Evolutionary conservation across 2,797 vertebrate genomes (phyloP), one percentile per base, ranked within the genome.

Genomic region (Ctenosaura bakeri): DNA sequence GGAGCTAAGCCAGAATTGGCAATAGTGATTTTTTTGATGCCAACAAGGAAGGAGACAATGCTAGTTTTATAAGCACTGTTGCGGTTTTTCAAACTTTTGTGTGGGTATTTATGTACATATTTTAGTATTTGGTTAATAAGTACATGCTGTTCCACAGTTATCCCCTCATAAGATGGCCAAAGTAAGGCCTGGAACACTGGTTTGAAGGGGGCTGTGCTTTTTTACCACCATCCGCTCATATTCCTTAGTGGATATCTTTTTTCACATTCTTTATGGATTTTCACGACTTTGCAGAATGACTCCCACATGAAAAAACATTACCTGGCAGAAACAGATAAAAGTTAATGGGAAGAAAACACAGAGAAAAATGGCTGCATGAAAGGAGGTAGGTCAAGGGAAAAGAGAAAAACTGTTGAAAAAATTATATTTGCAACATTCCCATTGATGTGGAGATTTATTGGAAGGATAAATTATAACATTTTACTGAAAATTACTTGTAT

Each of bases 231-330:
- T 90, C 89, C 89, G 77, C 88, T 91, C 84, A 88, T 88, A 46
- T 94, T 89, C 79, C 90, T 92, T 2, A 22, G 91, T 91, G 88
- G 92, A 91, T 77, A 89, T 83, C 79, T 87, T 83, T 89, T 77
- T 64, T 66, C 73, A 78, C 46, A 46, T 76, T 78, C 46, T 87
- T 90, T 87, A 87, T 83, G 73, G 71, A 46, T 87, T 76, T 90
- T 86, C 73, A 84, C 46, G 35, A 87, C 62, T 87, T 83, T 62
- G 69, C 26, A 87, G 74, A 89, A 87, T 84, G 20, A 69, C 3
- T 90, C 46, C 80, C 50, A 83, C n/a, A 87, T 87, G 79, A 83
- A 90, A 90, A 87, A 90, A 87, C 56, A 83, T 56, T 69, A 54
- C 42, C 77, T 24, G 18, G 73, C 80, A 83, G 83, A 90, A 86